Evolutionary conservation across 1,140 invertebrate genomes (phyloP).

Genomic region (Andrena cerasifolii): DNA sequence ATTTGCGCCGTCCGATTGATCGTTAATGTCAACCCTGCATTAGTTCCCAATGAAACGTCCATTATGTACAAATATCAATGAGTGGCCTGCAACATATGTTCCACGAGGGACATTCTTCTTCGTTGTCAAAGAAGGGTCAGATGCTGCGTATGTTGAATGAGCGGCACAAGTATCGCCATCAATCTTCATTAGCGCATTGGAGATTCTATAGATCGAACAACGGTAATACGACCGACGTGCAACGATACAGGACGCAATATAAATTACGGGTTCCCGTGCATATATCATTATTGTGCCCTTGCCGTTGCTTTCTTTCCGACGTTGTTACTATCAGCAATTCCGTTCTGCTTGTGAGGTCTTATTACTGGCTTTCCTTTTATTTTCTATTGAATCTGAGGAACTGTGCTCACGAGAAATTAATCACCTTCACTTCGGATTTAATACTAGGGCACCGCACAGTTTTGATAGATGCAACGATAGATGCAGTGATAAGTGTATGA

Average conservation of each 20-base stretch:
- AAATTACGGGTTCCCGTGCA: conserved; percentile 17
- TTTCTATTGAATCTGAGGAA: conserved; percentile 11
- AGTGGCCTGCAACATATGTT: neutral
- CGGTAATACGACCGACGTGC: conserved; percentile 14
- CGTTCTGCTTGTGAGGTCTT: conserved; percentile 4
- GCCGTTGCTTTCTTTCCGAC: neutral
- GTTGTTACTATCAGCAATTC: neutral
- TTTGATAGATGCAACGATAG: neutral
- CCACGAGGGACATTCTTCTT: neutral
- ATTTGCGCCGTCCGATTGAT: neutral
- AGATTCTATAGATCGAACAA: conserved; percentile 34
- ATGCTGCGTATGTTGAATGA: neutral
- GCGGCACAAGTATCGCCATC: conserved; percentile 9
- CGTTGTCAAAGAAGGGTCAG: neutral
- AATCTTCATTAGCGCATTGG: conserved; percentile 27
- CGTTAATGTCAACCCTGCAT: neutral
- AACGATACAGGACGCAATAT: conserved; percentile 16
- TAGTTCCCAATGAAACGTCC: neutral
- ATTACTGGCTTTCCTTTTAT: conserved; percentile 35
- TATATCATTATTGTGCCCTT: conserved; percentile 26
- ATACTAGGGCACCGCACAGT: neutral
- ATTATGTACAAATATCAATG: neutral
- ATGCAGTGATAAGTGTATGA: neutral
- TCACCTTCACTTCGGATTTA: neutral
- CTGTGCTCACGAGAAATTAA: conserved; percentile 10